Base-by-base conservation (phyloP, 1,140 invertebrate genomes). In the Caenorhabditis brenneri region DNA sequence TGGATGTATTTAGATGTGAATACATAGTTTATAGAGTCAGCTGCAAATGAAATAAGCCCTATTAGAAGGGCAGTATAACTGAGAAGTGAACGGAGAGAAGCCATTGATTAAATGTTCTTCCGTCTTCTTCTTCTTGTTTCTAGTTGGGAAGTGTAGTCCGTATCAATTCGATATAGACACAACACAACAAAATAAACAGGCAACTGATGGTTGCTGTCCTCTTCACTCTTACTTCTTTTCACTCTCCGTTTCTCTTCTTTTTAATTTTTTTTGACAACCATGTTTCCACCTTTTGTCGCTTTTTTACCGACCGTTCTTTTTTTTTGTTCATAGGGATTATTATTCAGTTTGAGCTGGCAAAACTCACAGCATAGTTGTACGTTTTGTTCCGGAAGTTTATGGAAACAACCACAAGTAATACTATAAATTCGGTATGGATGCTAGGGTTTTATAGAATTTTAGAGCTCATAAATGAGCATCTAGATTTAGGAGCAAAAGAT, bases 1-100 rank as follows among this genome's bases (percentile, higher is more conserved):
- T 74, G 65, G n/a, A 74, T 74, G 36, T 74, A 74, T 74, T 74
- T 74, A 24, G 65, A 74, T 9, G 65, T 74, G 65, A 74, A 74
- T 42, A 74, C 65, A 74, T 74, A 74, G 36, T 74, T 74, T 9
- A 42, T 42, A 5, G 36, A 42, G 24, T 74, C 65, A 42, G 65
- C 33, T 1, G 65, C 33, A 42, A 74, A 74, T 42, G 36, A 42
- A 27, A 42, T 74, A 24, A 74, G 65, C 29, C 36, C 65, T 12
- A 74, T 74, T 24, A 39, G 15, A 74, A 74, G 65, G 3, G 36
- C 65, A 39, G 36, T 33, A 42, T 74, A 74, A 24, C 65, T 74
- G 36, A 74, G 36, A 74, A 74, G 36, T 12, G n/a, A 74, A 42
- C 36, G 33, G n/a, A 74, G 42, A 24, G 65, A 74, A 15, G 4